Evolutionary conservation across 2,888 invertebrate species (phyloP), one percentile per base, ranked within the genome.

Genomic region (Drosophila helvetica): DNA sequence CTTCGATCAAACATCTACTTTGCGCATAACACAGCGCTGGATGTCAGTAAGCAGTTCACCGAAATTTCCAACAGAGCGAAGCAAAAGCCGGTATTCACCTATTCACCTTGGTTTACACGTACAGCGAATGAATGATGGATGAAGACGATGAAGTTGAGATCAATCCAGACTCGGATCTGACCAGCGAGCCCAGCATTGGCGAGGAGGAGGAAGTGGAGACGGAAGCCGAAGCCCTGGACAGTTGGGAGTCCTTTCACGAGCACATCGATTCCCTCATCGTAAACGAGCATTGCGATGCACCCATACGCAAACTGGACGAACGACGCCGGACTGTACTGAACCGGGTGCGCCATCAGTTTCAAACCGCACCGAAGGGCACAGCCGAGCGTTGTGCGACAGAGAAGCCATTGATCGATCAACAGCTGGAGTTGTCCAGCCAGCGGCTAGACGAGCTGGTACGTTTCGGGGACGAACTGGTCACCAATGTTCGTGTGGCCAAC

Each of bases 401-500:
- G 71, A 93, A 94, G 65, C 93, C 93, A 1, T 92, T 93, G 0
- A 94, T 95, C 22, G 95, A 96, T 83, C 93, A 93, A 71, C 95
- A 95, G 77, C 93, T 96, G 6, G 93, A 94, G 30, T 90, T 92
- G 10, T 96, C 95, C 51, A 94, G 94, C 0, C 94, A 94, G 65
- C 92, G 94, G 48, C 92, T 96, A 22, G 94, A 95, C 76, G 94
- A 95, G 60, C 90, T 96, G 30, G 91, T 94, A 10, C 90, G 93
- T 15, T 96, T 96, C 89, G 96, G 95, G 30, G 93, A 94, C 56
- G 95, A 96, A 83, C 93, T 95, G 86, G 95, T 96, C 64, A 94
- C 95, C n/a, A 96, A 96, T 89, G 94, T 97, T 3, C 94, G 94
- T 89, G 93, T 96, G 47, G 96, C 96, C 0, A 96, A 95, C 45